Evolutionary conservation across 2,113 vertebrate species (phyloP).

Genomic region (Takifugu flavidus): DNA sequence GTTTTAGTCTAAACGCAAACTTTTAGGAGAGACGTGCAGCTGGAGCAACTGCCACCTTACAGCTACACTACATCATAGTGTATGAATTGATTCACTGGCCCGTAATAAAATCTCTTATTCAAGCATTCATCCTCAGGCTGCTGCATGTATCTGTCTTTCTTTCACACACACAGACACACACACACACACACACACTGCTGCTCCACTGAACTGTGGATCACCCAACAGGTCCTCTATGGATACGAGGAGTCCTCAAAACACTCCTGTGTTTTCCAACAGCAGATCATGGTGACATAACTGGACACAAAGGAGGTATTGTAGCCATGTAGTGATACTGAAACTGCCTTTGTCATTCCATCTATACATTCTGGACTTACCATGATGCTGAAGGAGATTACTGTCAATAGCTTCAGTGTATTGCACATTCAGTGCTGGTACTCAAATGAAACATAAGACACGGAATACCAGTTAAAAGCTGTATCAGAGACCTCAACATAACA

Average conservation of each 20-base stretch:
- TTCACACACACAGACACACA: not conserved
- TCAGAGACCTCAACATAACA: conserved; percentile 18
- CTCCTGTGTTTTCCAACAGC: conserved; percentile 26
- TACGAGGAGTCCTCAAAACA: conserved; percentile 33
- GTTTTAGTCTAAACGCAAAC: conserved; percentile 38
- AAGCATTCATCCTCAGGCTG: conserved; percentile 44
- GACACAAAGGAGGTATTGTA: conserved; percentile 59
- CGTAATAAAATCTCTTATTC: conserved; percentile 54
- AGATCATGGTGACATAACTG: conserved; percentile 43
- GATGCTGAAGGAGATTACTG: conserved; percentile 41
- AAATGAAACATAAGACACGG: conserved; percentile 22
- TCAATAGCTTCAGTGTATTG: conserved; percentile 29
- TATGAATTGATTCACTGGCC: conserved; percentile 56
- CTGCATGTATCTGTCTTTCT: conserved; percentile 23
- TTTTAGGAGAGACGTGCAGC: conserved; percentile 37
- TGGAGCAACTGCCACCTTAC: conserved; percentile 58
- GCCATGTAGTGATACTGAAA: conserved; percentile 51
- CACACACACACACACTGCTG: conserved; percentile 11
- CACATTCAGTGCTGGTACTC: conserved; percentile 8
- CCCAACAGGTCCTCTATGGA: conserved; percentile 29
- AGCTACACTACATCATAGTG: conserved; percentile 25
- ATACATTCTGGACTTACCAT: conserved; percentile 27
- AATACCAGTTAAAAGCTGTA: conserved; percentile 18
- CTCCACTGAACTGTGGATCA: conserved; percentile 35
- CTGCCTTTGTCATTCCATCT: conserved; percentile 44